A percentile compares a stretch with the other conserved stretches of the same genome.
Conservation (phyloP, 2,797 vertebrate genomes). For the Peromyscus eremicus region DNA sequence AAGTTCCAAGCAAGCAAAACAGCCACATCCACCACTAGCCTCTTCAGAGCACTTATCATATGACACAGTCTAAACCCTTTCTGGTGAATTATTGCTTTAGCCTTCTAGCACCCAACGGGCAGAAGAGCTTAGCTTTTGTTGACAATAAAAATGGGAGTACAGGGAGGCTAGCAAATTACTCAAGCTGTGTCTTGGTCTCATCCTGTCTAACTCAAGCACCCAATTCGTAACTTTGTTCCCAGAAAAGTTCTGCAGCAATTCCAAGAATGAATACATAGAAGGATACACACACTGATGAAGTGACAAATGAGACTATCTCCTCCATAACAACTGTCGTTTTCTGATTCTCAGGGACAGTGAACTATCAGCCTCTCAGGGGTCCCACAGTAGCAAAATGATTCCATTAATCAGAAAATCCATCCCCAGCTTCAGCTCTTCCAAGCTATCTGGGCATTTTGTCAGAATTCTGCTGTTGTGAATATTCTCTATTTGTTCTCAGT, state of each 20-base stretch:
- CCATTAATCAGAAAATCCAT: not conserved
- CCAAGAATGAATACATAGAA: not conserved
- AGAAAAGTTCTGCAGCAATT: not conserved
- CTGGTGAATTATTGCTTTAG: not conserved
- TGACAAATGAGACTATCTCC: not conserved
- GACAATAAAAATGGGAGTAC: not conserved
- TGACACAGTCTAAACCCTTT: constrained; percentile 6
- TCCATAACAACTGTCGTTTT: not conserved
- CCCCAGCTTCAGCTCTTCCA: not conserved
- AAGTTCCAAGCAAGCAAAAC: not conserved
- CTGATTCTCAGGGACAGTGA: not conserved
- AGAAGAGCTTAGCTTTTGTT: not conserved
- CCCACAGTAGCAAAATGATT: not conserved
- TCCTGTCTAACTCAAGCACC: not conserved
- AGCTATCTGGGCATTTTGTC: not conserved
- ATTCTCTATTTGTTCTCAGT: constrained; percentile 23
- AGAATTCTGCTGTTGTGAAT: not conserved
- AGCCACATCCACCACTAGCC: not conserved
- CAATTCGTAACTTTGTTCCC: not conserved
- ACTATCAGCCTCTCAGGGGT: not conserved
- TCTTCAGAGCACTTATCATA: not conserved
- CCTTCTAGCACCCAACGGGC: not conserved
- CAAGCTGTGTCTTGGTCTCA: not conserved
- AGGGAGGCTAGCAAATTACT: not conserved
- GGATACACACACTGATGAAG: not conserved